Conservation (phyloP, 2,113 vertebrate genomes). For the Piprites chloris region DNA sequence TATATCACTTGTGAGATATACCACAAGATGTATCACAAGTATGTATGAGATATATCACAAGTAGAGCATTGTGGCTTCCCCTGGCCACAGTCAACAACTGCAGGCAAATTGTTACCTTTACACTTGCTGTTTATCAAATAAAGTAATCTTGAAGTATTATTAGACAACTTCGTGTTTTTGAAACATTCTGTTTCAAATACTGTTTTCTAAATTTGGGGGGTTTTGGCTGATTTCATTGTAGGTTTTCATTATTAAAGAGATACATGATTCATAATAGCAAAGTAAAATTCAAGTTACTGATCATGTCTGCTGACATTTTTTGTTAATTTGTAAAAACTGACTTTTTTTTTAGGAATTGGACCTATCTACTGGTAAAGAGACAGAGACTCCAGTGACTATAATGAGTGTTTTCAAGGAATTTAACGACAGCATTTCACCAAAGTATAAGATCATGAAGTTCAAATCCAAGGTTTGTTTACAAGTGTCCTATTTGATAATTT, state of each 20-base stretch:
- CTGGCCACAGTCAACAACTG: background rate
- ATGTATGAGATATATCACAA: too few relatives aligned
- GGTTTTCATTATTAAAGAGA: background rate
- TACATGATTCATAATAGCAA: background rate
- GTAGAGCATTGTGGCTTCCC: background rate
- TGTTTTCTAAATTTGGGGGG: background rate
- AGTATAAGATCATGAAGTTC: conserved; percentile 97
- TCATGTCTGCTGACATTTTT: background rate
- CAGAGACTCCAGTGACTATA: conserved; percentile 78
- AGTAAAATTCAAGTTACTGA: background rate
- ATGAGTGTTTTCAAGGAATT: conserved; percentile 96
- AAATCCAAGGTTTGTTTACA: conserved; percentile 88
- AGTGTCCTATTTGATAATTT: background rate
- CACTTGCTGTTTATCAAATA: background rate
- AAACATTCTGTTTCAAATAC: background rate
- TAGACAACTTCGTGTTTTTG: background rate
- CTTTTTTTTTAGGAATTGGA: conserved; percentile 80
- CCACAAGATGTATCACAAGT: too few relatives aligned
- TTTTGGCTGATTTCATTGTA: background rate
- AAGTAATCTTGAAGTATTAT: background rate
- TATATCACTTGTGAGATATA: background rate
- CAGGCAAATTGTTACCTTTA: background rate
- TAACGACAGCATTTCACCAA: conserved; percentile 84
- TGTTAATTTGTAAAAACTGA: background rate
- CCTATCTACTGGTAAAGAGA: conserved; percentile 78